These are phyloP conservation scores for Echinarachnius parma DNA, from an alignment of 53 echinoderm and acorn worm genomes.

Conservation along the genomic window DNA sequence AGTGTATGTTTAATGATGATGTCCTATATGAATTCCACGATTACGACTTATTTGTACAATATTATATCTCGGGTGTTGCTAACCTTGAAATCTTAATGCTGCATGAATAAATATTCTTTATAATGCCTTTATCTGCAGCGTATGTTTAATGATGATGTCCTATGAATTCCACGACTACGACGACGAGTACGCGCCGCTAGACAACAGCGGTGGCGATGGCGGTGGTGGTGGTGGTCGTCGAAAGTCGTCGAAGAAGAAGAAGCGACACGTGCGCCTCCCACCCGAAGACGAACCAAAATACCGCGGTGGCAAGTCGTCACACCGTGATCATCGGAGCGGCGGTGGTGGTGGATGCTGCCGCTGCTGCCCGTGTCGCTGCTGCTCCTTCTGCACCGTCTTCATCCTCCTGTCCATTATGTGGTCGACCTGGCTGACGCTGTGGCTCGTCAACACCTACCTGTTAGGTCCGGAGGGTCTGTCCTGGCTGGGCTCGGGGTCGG, in stretches of 20 bases:
- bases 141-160: conserved; percentile 16
- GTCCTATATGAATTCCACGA: conserved; percentile 33
- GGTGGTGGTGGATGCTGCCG: neutral
- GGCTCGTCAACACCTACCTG: conserved; percentile 18
- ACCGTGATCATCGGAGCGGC: neutral
- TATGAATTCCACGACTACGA: conserved; percentile 40
- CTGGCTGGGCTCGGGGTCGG: neutral
- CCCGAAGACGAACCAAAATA: conserved; percentile 20
- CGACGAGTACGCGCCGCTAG: conserved; percentile 34
- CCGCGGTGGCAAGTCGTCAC: conserved; percentile 17
- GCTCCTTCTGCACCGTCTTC: conserved; percentile 11
- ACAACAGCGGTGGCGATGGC: conserved; percentile 26
- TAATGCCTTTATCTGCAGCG: too few relatives aligned
- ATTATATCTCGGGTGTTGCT: too few relatives aligned
- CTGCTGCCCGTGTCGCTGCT: conserved; percentile 9
- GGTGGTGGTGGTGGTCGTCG: conserved; percentile 25
- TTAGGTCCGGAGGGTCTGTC: conserved; percentile 8
- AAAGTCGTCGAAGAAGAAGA: conserved; percentile 5
- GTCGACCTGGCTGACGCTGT: conserved; percentile 33
- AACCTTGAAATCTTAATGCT: too few relatives aligned
- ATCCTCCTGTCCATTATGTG: conserved; percentile 11
- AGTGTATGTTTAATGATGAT: conserved; percentile 14
- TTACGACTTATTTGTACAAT: too few relatives aligned
- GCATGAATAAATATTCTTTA: too few relatives aligned
- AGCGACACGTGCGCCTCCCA: neutral